phyloP scores from a whole-genome alignment of 2,797 vertebrate genomes.

The Columba guinea region DNA sequence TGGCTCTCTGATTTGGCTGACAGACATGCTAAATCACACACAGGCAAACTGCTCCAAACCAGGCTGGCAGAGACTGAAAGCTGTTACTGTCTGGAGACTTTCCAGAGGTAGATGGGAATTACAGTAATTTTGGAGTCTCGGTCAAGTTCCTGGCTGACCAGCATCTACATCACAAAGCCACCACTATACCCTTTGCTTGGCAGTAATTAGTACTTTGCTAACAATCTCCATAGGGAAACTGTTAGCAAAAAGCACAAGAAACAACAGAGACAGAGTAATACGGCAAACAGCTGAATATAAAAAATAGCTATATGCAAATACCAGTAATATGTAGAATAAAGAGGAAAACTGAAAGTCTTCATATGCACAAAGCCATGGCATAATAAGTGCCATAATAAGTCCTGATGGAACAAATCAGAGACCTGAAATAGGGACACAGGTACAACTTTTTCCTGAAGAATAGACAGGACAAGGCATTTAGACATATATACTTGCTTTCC shows the following conservation, averaged over 20 bases:
- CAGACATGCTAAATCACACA: slow-evolving; percentile 2
- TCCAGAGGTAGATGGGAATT: slow-evolving; percentile 55
- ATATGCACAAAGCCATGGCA: not conserved
- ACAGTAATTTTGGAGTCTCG: slow-evolving; percentile 30
- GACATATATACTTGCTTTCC: not conserved
- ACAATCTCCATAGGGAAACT: not conserved
- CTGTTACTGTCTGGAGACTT: slow-evolving; percentile 20
- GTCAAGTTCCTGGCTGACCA: slow-evolving; percentile 46
- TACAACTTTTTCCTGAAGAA: not conserved
- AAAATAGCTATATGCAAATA: not conserved
- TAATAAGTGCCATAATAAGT: not conserved
- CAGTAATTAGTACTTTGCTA: slow-evolving; percentile 34
- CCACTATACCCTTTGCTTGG: slow-evolving; percentile 10
- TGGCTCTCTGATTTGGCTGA: slow-evolving; percentile 34
- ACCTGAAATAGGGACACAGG: not conserved
- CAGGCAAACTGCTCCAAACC: slow-evolving; percentile 33
- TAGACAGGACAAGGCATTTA: not conserved
- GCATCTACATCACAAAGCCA: slow-evolving; percentile 46
- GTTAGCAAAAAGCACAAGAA: not conserved
- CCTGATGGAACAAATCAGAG: not conserved
- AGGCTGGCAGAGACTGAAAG: slow-evolving; percentile 49
- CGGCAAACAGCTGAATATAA: not conserved
- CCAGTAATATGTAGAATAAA: not conserved
- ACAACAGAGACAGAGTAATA: not conserved
- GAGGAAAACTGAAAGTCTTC: not conserved